Evolutionary conservation across 2,113 vertebrate species (phyloP).

Genomic region (Blennius ocellaris): DNA sequence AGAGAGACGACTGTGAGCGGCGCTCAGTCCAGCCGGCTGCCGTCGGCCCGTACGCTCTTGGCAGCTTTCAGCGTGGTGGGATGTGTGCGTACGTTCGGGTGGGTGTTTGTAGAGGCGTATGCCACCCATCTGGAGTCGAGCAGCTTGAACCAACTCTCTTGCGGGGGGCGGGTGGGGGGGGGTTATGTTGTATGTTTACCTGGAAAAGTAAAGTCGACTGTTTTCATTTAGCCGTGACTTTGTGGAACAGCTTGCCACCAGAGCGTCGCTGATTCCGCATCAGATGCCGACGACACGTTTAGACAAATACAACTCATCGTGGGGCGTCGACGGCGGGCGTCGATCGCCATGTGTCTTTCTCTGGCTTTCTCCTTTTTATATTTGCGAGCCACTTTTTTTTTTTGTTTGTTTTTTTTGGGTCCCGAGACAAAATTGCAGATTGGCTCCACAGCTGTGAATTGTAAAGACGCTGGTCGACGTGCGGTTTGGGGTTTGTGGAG

Average conservation of each 20-base stretch:
- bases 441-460: constrained; percentile 25
- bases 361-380: background rate
- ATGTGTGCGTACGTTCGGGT: constrained; percentile 55
- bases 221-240: constrained; percentile 1
- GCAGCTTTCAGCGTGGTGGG: constrained; percentile 67
- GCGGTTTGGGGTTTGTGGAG: constrained; percentile 34
- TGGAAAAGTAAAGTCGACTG: constrained; percentile 9
- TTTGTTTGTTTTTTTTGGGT: constrained; percentile 43
- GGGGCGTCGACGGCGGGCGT: background rate
- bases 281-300: background rate
- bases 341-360: background rate
- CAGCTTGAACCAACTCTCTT: constrained; percentile 61
- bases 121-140: constrained; percentile 69
- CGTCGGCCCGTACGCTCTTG: constrained; percentile 78
- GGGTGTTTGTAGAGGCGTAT: constrained; percentile 63
- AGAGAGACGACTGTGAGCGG: constrained; percentile 77
- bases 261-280: background rate
- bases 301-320: background rate
- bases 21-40: constrained; percentile 65
- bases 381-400: constrained; percentile 35
- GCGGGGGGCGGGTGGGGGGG: too few relatives aligned
- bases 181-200: too few relatives aligned
- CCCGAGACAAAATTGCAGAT: constrained; percentile 49
- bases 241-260: background rate
- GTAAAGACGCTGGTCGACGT: constrained; percentile 24